Evolutionary conservation across 1,140 invertebrate species (phyloP), one percentile per base, ranked within the genome.

Genomic region (Harpegnathos saltator): DNA sequence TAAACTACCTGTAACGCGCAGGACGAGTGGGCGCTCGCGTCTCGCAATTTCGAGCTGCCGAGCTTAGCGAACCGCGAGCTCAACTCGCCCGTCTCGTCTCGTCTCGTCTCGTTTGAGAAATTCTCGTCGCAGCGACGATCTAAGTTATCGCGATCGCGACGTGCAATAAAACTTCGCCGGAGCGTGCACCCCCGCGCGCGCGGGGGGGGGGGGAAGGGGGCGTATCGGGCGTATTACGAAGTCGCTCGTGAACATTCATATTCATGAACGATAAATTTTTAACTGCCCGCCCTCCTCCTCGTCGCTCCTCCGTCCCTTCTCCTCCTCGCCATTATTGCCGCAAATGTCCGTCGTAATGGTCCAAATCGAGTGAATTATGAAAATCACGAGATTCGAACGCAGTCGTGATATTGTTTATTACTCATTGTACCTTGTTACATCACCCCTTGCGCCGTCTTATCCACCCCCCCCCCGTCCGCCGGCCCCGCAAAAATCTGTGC

Each of bases 231-330:
- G n/a, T 33, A 38, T 78, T 78, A 56, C 9, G 44, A 24, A 44
- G 17, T 59, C 22, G 22, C 66, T 66, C 52, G 62, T 54, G 54
- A 56, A 54, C 17, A n/a, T 80, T 80, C 69, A 80, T 80, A 80
- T 80, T 80, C 38, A 80, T 80, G 52, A 69, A 17, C n/a, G 14
- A 17, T 71, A 38, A 80, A 78, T 69, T 14, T 63, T 19, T 69
- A 68, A 68, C 62, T 24, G 22, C 38, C 22, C 52, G 33, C 38
- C 11, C 9, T 9, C 38, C 22, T 54, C 65, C n/a, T n/a, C n/a
- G n/a, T n/a, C n/a, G n/a, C n/a, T n/a, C n/a, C n/a, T n/a, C n/a
- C n/a, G n/a, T n/a, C n/a, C n/a, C n/a, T n/a, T n/a, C n/a, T n/a
- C 5, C 29, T 33, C 29, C 29, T 5, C 1, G 29, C 5, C 5